Conservation (phyloP, 1,140 invertebrate species). For the Trachymyrmex septentrionalis region DNA sequence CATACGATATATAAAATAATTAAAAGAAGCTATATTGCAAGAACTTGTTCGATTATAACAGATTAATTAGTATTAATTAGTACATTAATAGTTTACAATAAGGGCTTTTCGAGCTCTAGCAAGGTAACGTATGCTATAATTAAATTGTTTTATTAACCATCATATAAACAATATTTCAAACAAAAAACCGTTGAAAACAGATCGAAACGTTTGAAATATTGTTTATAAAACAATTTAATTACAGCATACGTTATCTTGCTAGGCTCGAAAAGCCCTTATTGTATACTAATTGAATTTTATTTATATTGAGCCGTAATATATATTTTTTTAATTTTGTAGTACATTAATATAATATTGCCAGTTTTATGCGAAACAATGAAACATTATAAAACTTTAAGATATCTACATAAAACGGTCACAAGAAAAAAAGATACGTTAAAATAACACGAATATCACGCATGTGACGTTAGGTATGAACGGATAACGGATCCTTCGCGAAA, state of each 20-base stretch:
- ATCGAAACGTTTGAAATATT: no score
- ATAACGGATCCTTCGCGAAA: constrained; percentile 17
- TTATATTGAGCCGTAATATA: no score
- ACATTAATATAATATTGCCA: neutral
- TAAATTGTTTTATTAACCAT: no score
- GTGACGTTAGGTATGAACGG: neutral
- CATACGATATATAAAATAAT: neutral
- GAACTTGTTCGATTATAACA: neutral
- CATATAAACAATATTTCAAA: no score
- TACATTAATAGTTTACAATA: neutral
- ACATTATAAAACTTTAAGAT: neutral
- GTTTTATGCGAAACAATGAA: neutral
- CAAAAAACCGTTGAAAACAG: no score
- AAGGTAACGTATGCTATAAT: no score
- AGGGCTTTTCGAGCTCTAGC: no score
- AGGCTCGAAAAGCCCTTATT: no score
- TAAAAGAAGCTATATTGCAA: neutral
- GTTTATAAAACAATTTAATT: no score
- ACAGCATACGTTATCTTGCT: no score
- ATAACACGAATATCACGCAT: neutral
- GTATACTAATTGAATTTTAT: no score
- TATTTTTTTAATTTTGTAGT: no score
- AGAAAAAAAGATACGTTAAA: neutral
- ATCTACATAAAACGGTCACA: neutral
- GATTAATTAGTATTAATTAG: neutral